phyloP scores from a whole-genome alignment of 2,113 vertebrate genomes.

The Falco punctatus region DNA sequence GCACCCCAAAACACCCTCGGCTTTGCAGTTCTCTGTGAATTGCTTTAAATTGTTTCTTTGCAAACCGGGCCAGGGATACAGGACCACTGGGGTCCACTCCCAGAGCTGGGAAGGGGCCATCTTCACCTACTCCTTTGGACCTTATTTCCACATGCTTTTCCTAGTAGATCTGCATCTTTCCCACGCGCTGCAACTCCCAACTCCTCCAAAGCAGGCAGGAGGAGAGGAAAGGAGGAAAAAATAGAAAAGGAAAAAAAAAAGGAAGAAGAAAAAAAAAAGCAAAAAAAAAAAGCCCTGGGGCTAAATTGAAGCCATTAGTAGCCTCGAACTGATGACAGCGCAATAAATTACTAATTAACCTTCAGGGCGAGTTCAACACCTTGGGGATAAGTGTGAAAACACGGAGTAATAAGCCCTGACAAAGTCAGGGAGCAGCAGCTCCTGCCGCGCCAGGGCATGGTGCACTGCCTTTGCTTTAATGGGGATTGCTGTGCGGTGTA shows the following conservation, averaged over 20 bases:
- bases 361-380: conserved; percentile 69
- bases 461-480: neutral
- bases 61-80: neutral
- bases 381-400: conserved; percentile 72
- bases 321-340: conserved; percentile 64
- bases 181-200: rapidly evolving
- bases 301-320: conserved; percentile 67
- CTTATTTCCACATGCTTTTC: neutral
- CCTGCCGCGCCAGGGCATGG: neutral
- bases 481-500: rapidly evolving
- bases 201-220: neutral
- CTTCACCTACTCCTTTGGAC: neutral
- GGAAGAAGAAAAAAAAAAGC: rapidly evolving
- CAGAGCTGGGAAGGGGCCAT: rapidly evolving
- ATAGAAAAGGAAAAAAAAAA: rapidly evolving
- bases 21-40: neutral
- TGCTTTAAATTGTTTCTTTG: neutral
- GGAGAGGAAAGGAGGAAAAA: neutral
- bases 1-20: neutral
- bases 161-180: neutral
- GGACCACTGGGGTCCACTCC: neutral
- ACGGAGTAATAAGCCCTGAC: conserved; percentile 65
- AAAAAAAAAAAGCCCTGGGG: conserved; percentile 4
- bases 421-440: conserved; percentile 7
- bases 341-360: conserved; percentile 76